Evolutionary conservation across 2,888 invertebrate species (phyloP), one percentile per base, ranked within the genome.

Genomic region (Ormyrus rosae): DNA sequence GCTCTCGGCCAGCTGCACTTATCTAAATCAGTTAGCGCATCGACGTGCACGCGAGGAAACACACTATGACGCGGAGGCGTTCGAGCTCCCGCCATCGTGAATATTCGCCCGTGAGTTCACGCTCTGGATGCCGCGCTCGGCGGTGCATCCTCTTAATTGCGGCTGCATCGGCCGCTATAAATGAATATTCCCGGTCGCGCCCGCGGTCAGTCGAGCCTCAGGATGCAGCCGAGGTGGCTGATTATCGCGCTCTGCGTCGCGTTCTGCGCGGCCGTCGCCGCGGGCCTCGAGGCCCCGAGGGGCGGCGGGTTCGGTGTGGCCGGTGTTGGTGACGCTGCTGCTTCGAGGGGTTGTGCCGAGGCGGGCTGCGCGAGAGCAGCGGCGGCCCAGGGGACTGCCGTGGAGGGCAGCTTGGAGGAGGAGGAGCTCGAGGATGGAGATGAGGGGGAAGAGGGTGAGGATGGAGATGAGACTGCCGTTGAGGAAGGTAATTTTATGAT

Each of bases 111-210:
- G 83, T 85, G 85, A 85, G 90, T 90, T 90, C 90, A 90, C 90
- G 90, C 90, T 90, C 90, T 90, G 89, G 89, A 90, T 89, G 88
- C 81, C 80, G 13, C 61, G 56, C 5, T 46, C 34, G n/a, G 45
- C 81, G 55, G 34, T 34, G 63, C 51, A 71, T 50, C 53, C 53
- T 45, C 19, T 4, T 78, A 71, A 71, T 58, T 69, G 55, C 48
- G 10, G 10, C 46, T 34, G 46, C n/a, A 34, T 55, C 10, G 10
- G 5, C 8, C 6, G 55, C 72, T 82, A 82, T 82, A 82, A 80
- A 90, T 90, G 88, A 89, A 90, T 89, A 89, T 88, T 86, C 80
- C 53, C 75, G 79, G 67, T 60, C 78, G 82, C 81, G 78, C 68
- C 76, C 64, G 53, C 75, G 85, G 85, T 81, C 86, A 88, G 88